Base-by-base conservation (phyloP, 2,797 vertebrate species). In the Balearica regulorum region DNA sequence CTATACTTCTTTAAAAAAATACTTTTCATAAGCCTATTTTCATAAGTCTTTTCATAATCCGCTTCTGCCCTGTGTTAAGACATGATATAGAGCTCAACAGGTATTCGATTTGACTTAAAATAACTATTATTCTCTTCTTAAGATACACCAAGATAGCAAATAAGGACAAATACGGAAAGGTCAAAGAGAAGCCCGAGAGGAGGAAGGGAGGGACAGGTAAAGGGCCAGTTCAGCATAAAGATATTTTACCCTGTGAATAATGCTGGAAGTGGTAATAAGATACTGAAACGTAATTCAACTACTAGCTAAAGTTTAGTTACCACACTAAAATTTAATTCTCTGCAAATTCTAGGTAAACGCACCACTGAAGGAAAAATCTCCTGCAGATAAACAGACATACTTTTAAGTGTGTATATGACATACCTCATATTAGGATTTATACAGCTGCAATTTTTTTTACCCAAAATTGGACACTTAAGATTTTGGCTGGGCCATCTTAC, bases 71-170 rank as follows among this genome's bases (percentile, higher is more conserved):
- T 43, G 82, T 35, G 57, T 64, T 86, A 21, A 93, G 55, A 73
- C 61, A 65, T 14, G 48, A 85, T 87, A 94, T 37, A 83, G 61
- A 87, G 54, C 85, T 87, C 96, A 97, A 95, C 91, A 86, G 61
- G 94, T 93, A 83, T 91, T 90, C 88, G 79, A 90, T 95, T 93
- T 87, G 58, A 83, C 51, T 93, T 93, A 75, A 95, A 93, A 73
- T 48, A 83, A 87, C 79, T 78, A 77, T 83, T 89, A 95, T 77
- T 94, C 82, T 81, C 61, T 93, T 71, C n/a, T 69, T 39, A 86
- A 90, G 39, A 83, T 79, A 84, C 33, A 83, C 44, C 5, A 24
- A 86, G 87, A 86, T n/a, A 93, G 71, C 69, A 94, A 80, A 77
- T 48, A 91, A 91, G 68, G 77, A 75, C 82, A 87, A 91, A 91